Percentiles rank a stretch among this genome's conserved stretches.
Evolutionary conservation across 1,140 invertebrate species (phyloP).

Genomic region (Thalassaphorura encarpata): DNA sequence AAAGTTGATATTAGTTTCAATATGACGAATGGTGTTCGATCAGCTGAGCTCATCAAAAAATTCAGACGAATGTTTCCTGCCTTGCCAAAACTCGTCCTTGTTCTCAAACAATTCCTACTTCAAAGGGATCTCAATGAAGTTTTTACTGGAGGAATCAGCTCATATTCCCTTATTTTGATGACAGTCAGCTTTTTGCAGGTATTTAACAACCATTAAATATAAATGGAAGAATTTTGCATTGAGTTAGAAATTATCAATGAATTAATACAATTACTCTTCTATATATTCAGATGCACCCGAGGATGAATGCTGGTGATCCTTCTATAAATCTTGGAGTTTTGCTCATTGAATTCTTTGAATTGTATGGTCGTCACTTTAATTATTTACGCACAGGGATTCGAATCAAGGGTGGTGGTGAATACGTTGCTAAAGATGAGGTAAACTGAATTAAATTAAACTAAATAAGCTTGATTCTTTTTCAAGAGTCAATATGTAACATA

Average conservation of each 20-base stretch:
- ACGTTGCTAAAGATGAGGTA: conserved; percentile 89
- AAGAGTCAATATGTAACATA: too few species aligned
- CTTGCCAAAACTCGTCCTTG: conserved; percentile 85
- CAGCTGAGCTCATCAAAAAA: conserved; percentile 86
- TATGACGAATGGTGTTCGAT: conserved; percentile 90
- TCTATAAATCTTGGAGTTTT: conserved; percentile 81
- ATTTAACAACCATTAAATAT: conserved; percentile 20
- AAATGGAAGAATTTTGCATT: not conserved
- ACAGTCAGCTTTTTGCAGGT: conserved; percentile 95
- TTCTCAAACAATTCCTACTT: conserved; percentile 93
- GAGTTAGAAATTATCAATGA: not conserved
- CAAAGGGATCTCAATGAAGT: conserved; percentile 98
- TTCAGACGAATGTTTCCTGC: conserved; percentile 70
- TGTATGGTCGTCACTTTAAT: conserved; percentile 95
- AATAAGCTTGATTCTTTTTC: too few species aligned
- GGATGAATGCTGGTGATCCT: conserved; percentile 46
- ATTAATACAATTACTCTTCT: conserved; percentile 9
- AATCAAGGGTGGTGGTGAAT: conserved; percentile 85
- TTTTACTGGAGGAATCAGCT: conserved; percentile 96
- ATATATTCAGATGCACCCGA: conserved; percentile 56
- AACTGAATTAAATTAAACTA: conserved; percentile 7
- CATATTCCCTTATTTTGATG: conserved; percentile 97
- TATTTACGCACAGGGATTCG: conserved; percentile 89
- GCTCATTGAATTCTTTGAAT: conserved; percentile 93
- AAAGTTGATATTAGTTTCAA: conserved; percentile 97